phyloP scores from a whole-genome alignment of 2,888 invertebrate species.

The Eupeodes latifasciatus region DNA sequence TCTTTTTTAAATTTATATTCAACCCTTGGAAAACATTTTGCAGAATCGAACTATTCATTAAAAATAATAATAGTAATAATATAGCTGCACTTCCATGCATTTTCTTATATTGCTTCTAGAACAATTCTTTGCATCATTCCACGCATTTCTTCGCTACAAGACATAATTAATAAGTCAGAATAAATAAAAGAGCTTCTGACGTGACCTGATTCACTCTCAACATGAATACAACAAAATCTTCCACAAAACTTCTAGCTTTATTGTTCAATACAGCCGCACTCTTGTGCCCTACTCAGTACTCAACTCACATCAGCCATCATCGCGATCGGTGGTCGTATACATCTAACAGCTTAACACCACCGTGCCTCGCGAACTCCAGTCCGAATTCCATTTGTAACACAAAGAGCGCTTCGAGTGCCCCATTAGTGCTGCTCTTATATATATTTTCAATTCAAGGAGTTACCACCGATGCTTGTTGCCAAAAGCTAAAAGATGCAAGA shows the following conservation, averaged over 20 bases:
- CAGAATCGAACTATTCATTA: too few relatives aligned
- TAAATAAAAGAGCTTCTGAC: conserved; percentile 34
- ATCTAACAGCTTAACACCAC: conserved; percentile 42
- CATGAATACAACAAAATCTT: background rate
- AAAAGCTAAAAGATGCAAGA: conserved; percentile 1
- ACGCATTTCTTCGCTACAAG: conserved; percentile 6
- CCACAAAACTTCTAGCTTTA: conserved; percentile 21
- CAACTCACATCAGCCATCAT: background rate
- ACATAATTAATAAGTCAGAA: conserved; percentile 34
- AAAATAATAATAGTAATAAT: too few relatives aligned
- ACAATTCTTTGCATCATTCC: conserved; percentile 7
- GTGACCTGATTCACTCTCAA: conserved; percentile 58
- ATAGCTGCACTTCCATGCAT: background rate
- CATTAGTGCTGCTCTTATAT: conserved; percentile 65
- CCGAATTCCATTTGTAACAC: conserved; percentile 55
- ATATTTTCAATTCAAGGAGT: conserved; percentile 42
- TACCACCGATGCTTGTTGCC: conserved; percentile 5
- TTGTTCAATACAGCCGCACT: conserved; percentile 1
- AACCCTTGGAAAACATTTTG: too few relatives aligned
- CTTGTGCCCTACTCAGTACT: conserved; percentile 13
- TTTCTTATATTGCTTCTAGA: background rate
- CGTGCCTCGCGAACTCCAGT: conserved; percentile 8
- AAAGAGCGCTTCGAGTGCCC: conserved; percentile 57
- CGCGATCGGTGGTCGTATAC: conserved; percentile 17
- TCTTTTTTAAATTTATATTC: too few relatives aligned